These are phyloP conservation scores for Siniperca chuatsi DNA, from an alignment of 2,113 vertebrate genomes.

Conservation along the genomic window DNA sequence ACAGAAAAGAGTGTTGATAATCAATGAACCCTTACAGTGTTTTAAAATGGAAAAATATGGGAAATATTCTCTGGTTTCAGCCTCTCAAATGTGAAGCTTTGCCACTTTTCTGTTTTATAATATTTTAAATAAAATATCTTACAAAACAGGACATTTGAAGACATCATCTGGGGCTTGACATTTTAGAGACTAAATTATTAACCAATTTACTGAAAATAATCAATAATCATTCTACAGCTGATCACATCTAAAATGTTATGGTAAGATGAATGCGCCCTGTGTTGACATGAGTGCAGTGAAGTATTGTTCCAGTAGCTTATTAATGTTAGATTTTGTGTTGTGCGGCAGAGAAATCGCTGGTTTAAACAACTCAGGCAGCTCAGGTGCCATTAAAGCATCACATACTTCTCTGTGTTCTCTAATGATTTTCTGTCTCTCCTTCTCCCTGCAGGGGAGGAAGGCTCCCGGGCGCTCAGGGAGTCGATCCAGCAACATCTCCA, in stretches of 20 bases:
- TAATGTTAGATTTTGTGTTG: background rate
- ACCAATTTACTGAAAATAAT: background rate
- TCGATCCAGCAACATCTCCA: conserved; percentile 96
- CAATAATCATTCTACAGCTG: background rate
- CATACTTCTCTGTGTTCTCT: background rate
- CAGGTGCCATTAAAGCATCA: conserved; percentile 22
- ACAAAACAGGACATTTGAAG: background rate
- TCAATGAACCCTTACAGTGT: background rate
- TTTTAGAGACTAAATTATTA: background rate
- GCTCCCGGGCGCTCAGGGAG: conserved; percentile 90
- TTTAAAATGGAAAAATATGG: background rate
- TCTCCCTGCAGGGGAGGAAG: conserved; percentile 90
- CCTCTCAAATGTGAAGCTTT: background rate
- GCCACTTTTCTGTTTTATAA: background rate
- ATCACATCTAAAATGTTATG: conserved; percentile 3
- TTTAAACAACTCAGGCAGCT: conserved; percentile 4
- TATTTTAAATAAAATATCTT: background rate
- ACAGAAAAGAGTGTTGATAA: background rate
- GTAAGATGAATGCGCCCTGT: background rate
- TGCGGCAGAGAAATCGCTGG: background rate
- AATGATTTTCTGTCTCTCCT: conserved; percentile 44
- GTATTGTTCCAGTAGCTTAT: conserved; percentile 8
- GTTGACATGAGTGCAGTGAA: background rate
- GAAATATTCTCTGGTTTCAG: background rate
- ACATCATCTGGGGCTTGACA: background rate